Conservation (phyloP, 1,140 invertebrate species). For the Polypedilum vanderplanki region DNA sequence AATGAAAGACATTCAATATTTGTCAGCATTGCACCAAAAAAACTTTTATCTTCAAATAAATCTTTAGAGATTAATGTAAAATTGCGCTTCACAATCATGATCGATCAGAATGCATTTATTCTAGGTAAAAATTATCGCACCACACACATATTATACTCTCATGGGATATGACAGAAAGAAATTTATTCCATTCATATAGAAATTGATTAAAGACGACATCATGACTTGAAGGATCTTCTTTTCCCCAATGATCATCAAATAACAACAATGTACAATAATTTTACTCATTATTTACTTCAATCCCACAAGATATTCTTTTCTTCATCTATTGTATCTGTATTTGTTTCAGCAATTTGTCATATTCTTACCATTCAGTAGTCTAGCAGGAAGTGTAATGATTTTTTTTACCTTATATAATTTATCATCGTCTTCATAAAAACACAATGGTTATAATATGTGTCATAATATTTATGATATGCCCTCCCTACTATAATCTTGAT, state of each 20-base stretch:
- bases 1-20: background rate
- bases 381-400: slow-evolving; percentile 6
- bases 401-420: slow-evolving; percentile 7
- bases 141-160: background rate
- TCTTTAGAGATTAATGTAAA: background rate
- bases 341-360: slow-evolving; percentile 24
- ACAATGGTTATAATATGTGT: background rate
- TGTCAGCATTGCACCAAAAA: background rate
- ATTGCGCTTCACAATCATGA: background rate
- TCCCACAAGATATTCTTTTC: background rate
- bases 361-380: background rate
- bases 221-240: background rate
- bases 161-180: background rate
- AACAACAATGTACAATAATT: no score
- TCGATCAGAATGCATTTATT: background rate
- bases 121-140: background rate
- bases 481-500: background rate
- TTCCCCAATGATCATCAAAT: background rate
- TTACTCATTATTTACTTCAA: background rate
- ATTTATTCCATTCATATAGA: background rate
- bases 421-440: background rate
- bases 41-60: background rate
- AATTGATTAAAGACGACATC: slow-evolving; percentile 6
- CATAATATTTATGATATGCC: slow-evolving; percentile 18
- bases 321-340: background rate